Conservation (phyloP, 2,888 invertebrate genomes). For the Yponomeuta cagnagella region DNA sequence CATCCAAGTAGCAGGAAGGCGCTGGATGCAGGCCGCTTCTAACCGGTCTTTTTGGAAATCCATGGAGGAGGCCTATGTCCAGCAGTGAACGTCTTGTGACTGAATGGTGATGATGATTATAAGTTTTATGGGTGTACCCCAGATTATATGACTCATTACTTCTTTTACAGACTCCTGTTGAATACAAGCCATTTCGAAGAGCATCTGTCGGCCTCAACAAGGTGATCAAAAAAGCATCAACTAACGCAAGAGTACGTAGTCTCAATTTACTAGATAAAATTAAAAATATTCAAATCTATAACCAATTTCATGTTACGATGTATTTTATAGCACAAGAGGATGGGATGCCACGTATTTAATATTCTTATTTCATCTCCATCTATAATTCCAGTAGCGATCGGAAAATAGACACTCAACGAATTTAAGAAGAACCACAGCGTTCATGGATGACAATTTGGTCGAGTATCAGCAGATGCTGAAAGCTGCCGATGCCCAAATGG, state of each 20-base stretch:
- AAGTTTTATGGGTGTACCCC: no score
- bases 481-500: constrained; percentile 85
- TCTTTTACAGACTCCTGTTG: constrained; percentile 43
- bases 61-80: no score
- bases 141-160: no score
- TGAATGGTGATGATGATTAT: not conserved
- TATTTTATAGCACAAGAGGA: not conserved
- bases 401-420: constrained; percentile 47
- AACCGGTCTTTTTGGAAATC: no score
- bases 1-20: no score
- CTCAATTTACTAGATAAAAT: not conserved
- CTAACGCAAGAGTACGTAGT: constrained; percentile 24
- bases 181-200: constrained; percentile 61
- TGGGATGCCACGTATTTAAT: not conserved
- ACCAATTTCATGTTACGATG: no score
- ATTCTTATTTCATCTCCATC: not conserved
- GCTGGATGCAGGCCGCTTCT: no score
- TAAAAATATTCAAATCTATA: no score
- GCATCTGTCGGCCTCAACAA: constrained; percentile 66
- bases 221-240: constrained; percentile 47
- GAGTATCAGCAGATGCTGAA: constrained; percentile 80
- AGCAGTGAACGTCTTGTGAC: no score
- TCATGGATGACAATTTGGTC: constrained; percentile 80
- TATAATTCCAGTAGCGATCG: constrained; percentile 68
- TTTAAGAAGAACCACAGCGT: constrained; percentile 58